Evolutionary conservation across 2,113 vertebrate species (phyloP).

Genomic region (Trematomus loennbergii): DNA sequence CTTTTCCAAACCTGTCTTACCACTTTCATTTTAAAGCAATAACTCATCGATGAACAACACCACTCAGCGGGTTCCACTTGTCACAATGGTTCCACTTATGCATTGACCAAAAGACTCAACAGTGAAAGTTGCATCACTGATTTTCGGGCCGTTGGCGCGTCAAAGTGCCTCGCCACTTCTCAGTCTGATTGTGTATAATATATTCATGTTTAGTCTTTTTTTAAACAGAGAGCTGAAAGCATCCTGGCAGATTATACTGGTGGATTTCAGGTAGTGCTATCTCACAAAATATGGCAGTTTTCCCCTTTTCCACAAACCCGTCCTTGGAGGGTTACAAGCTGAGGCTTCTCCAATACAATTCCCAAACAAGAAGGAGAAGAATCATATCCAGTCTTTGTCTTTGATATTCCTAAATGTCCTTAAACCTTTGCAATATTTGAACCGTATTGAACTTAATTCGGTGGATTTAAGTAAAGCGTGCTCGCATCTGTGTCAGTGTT

Average conservation of each 20-base stretch:
- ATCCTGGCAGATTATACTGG: slow-evolving; percentile 18
- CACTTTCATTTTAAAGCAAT: slow-evolving; percentile 84
- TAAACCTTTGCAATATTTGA: slow-evolving; percentile 67
- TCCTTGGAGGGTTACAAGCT: slow-evolving; percentile 19
- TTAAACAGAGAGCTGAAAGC: slow-evolving; percentile 15
- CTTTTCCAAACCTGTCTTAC: slow-evolving; percentile 79
- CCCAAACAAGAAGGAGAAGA: slow-evolving; percentile 37
- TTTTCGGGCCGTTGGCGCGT: slow-evolving; percentile 54
- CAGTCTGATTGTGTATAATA: slow-evolving; percentile 54
- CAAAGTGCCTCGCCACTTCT: slow-evolving; percentile 59
- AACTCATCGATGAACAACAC: slow-evolving; percentile 78
- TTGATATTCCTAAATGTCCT: slow-evolving; percentile 64
- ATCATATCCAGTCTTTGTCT: slow-evolving; percentile 43
- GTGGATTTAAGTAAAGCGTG: slow-evolving; percentile 55
- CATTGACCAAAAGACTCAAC: slow-evolving; percentile 82
- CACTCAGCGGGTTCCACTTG: slow-evolving; percentile 79
- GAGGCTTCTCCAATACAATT: slow-evolving; percentile 25
- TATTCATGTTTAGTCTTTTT: slow-evolving; percentile 41
- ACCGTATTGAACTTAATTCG: slow-evolving; percentile 68
- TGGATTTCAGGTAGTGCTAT: slow-evolving; percentile 23
- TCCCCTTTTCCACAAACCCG: slow-evolving; percentile 8
- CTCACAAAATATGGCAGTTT: not conserved
- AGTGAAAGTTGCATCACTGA: slow-evolving; percentile 60
- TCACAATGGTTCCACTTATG: slow-evolving; percentile 78
- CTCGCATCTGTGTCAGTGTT: slow-evolving; percentile 64